Percentiles rank a stretch among this genome's conserved stretches.
These are phyloP conservation scores for Prionailurus viverrinus DNA, from an alignment of 2,113 vertebrate species.

Conservation along the genomic window DNA sequence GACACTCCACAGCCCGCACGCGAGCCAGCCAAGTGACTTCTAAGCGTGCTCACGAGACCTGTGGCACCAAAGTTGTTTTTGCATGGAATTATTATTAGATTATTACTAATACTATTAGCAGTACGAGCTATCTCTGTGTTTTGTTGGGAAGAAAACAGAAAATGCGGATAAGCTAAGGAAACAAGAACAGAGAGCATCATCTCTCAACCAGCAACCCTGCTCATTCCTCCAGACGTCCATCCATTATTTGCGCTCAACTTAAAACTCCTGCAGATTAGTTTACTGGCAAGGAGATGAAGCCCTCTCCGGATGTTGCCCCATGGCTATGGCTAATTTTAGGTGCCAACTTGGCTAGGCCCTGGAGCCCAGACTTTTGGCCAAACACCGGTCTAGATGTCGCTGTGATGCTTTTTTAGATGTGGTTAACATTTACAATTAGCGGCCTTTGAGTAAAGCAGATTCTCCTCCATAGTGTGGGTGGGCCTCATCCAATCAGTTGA, in stretches of 20 bases:
- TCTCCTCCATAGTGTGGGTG: not conserved
- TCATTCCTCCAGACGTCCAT: not conserved
- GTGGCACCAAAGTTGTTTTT: not conserved
- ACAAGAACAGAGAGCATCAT: not conserved
- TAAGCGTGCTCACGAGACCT: rapidly evolving
- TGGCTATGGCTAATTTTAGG: not conserved
- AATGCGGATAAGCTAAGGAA: not conserved
- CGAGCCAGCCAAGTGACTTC: not conserved
- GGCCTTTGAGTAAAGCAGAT: not conserved
- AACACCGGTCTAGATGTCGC: not conserved
- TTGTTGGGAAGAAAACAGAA: not conserved
- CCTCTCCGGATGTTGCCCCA: not conserved
- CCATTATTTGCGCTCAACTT: not conserved
- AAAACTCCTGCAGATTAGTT: not conserved
- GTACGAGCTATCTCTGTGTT: not conserved
- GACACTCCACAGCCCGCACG: rapidly evolving
- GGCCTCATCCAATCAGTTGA: not conserved
- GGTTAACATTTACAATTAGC: not conserved
- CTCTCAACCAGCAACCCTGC: not conserved
- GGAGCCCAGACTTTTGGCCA: not conserved
- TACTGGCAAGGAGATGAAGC: not conserved
- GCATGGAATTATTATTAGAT: not conserved
- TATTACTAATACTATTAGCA: no score
- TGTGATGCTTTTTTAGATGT: not conserved
- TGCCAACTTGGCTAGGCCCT: rapidly evolving